These are phyloP conservation scores for Yponomeuta cagnagella DNA, from an alignment of 2,888 invertebrate species.

Conservation along the genomic window DNA sequence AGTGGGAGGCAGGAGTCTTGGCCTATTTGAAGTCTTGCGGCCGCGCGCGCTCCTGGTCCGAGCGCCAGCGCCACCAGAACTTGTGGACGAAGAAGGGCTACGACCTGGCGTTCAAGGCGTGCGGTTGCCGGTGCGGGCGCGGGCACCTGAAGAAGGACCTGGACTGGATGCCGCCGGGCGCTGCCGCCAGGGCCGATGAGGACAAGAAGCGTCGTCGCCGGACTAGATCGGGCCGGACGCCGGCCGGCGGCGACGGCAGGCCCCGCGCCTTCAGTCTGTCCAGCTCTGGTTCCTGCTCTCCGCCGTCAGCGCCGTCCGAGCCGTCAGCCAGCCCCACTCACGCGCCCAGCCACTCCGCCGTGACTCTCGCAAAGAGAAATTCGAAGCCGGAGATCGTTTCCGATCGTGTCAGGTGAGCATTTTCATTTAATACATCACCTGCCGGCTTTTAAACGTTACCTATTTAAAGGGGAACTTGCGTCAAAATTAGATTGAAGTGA, in stretches of 20 bases:
- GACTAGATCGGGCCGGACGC: slow-evolving; percentile 51
- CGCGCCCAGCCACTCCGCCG: slow-evolving; percentile 53
- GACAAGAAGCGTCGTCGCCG: slow-evolving; percentile 66
- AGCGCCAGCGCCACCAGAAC: slow-evolving; percentile 94
- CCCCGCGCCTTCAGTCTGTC: slow-evolving; percentile 85
- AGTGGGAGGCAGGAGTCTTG: slow-evolving; percentile 93
- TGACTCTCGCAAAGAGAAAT: slow-evolving; percentile 80
- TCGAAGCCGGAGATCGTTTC: slow-evolving; percentile 86
- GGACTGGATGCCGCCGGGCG: slow-evolving; percentile 89
- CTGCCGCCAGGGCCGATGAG: slow-evolving; percentile 69
- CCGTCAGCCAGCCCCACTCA: slow-evolving; percentile 84
- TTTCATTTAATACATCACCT: slow-evolving; percentile 10
- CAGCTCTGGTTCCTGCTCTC: slow-evolving; percentile 87
- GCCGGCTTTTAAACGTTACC: background rate
- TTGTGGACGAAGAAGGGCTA: slow-evolving; percentile 99
- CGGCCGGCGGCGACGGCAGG: slow-evolving; percentile 69
- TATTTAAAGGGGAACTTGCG: no score
- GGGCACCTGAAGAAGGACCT: slow-evolving; percentile 96
- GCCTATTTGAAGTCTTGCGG: slow-evolving; percentile 93
- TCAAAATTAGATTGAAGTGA: no score
- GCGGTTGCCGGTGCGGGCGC: slow-evolving; percentile 93
- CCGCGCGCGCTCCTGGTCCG: slow-evolving; percentile 95
- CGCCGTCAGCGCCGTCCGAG: slow-evolving; percentile 86
- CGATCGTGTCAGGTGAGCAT: slow-evolving; percentile 85
- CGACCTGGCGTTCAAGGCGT: slow-evolving; percentile 96